Base-by-base conservation (phyloP, 2,797 vertebrate species). In the Salmo trutta region DNA sequence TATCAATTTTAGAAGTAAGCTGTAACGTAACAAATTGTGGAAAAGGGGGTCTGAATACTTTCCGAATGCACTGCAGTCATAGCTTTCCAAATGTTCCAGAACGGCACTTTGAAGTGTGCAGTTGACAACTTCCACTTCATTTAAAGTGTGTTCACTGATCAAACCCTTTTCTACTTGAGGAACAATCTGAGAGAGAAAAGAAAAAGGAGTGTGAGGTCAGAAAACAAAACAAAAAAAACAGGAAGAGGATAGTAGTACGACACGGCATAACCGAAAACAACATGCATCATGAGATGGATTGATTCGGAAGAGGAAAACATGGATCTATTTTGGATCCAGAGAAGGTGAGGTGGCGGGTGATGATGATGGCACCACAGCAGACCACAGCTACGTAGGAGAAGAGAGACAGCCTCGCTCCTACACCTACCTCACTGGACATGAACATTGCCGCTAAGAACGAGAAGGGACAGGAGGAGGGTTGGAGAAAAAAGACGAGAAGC, bases 391-490 rank as follows among this genome's bases (percentile, higher is more conserved):
- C 21, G 24, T 6, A 15, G 62, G 62, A 79, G 21, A 65, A 59
- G 56, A 69, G 1, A 3, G 14, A 36, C 59, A 59, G 69, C 5
- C 33, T 71, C 73, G 75, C 73, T 82, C 56, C 77, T 79, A 59
- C 75, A 90, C 87, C 87, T 90, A 92, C 89, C 89, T 91, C 80
- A 87, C 73, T 82, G 81, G 80, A 85, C 78, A 83, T 80, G 83
- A 73, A 90, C 84, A 88, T 86, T 84, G 73, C 82, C 66, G 33
- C 84, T 86, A 86, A 85, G 73, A 78, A 86, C 41, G 21, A 81
- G 74, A 75, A 78, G 70, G 75, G 56, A 73, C 77, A 31, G 62
- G 82, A 54, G 79, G 75, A 84, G 75, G 89, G 80, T 36, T 67
- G 82, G 54, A 80, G 75, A 84, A 75, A 90, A 82, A 65, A 88